A percentile compares a stretch with the other conserved stretches of the same genome.
Conservation (phyloP, 2,888 invertebrate species). For the Hydroisotoma schaefferi region DNA sequence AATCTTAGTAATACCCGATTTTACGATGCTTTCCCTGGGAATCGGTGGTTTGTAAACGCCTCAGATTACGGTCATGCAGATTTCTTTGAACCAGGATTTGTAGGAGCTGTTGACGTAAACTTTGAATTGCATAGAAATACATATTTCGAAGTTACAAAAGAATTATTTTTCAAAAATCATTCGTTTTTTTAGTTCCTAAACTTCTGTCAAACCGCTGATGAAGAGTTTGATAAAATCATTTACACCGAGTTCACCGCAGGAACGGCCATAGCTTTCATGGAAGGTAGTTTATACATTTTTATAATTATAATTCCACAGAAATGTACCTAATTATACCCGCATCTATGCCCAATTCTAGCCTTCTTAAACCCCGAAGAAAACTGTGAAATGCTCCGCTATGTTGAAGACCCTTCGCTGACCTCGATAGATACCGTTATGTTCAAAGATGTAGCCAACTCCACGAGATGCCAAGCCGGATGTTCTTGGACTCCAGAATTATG, state of each 20-base stretch:
- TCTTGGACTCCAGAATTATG: constrained; percentile 3
- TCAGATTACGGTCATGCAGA: constrained; percentile 46
- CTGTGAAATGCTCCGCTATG: constrained; percentile 31
- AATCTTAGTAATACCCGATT: constrained; percentile 43
- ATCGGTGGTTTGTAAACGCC: constrained; percentile 47
- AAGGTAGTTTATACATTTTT: constrained; percentile 16
- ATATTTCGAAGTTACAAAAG: background rate
- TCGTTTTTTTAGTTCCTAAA: constrained; percentile 28
- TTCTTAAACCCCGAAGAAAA: constrained; percentile 26
- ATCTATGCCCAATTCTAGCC: constrained; percentile 19
- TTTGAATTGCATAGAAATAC: background rate
- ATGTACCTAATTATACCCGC: background rate
- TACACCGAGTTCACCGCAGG: constrained; percentile 27
- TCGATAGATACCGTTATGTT: constrained; percentile 12
- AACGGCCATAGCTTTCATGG: constrained; percentile 29
- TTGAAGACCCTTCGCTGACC: constrained; percentile 23
- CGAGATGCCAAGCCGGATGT: constrained; percentile 17
- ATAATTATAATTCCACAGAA: background rate
- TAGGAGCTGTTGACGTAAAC: constrained; percentile 25
- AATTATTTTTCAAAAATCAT: background rate
- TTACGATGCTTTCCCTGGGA: constrained; percentile 44
- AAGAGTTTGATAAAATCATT: constrained; percentile 16
- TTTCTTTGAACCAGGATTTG: constrained; percentile 40
- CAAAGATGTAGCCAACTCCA: constrained; percentile 19
- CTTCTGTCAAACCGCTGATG: constrained; percentile 22